Percentiles rank a stretch among this genome's conserved stretches.
Evolutionary conservation across 2,888 invertebrate species (phyloP).

Genomic region (Ypsolopha scabrella): DNA sequence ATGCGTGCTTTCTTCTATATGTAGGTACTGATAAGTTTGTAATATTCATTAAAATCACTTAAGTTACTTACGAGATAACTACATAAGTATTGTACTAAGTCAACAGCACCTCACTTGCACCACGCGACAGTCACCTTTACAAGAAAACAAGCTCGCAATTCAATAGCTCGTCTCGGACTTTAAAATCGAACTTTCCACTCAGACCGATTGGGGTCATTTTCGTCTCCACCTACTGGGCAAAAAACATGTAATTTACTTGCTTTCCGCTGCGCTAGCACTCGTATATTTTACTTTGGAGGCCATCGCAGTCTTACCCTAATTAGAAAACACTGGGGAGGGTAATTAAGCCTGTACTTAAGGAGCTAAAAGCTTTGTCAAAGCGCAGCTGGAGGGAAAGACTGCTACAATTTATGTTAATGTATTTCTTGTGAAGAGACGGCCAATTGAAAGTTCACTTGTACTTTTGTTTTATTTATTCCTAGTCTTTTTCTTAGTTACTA

Average conservation of each 20-base stretch:
- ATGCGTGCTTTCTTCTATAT: no score
- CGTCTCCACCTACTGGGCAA: not conserved
- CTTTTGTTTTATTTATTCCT: not conserved
- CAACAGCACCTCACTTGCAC: no score
- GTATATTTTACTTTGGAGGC: conserved; percentile 3
- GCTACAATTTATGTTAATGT: conserved; percentile 4
- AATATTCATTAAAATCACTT: no score
- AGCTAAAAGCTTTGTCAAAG: conserved; percentile 18
- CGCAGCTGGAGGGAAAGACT: conserved; percentile 3
- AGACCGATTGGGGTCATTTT: not conserved
- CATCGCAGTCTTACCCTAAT: conserved; percentile 21
- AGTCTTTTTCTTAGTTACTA: no score
- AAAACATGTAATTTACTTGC: conserved; percentile 2
- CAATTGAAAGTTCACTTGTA: conserved; percentile 1
- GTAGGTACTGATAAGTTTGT: no score
- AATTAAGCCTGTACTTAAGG: conserved; percentile 42
- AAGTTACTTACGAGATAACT: no score
- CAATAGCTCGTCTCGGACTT: not conserved
- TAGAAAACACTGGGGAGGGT: conserved; percentile 34
- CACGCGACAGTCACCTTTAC: no score
- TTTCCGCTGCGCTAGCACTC: not conserved
- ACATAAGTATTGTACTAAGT: no score
- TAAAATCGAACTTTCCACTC: not conserved
- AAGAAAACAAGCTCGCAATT: not conserved
- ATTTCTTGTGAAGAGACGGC: conserved; percentile 1